Evolutionary conservation across 2,113 vertebrate species (phyloP), one percentile per base, ranked within the genome.

Genomic region (Scalopus aquaticus): DNA sequence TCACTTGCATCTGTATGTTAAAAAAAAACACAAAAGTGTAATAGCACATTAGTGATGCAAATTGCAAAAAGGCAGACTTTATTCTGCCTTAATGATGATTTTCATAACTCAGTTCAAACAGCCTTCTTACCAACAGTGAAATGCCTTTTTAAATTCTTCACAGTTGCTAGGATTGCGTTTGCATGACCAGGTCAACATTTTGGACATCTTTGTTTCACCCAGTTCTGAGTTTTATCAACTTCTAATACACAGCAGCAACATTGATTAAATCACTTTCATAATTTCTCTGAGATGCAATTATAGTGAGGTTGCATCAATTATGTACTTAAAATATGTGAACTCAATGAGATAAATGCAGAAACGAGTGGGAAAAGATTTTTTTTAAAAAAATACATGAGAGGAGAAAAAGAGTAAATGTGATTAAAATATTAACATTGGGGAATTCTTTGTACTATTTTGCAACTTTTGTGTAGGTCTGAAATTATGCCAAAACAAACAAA

Each of bases 41-140:
- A 97, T 86, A 95, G 92, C 90, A 92, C 85, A 93, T 97, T 96
- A 95, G 90, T 80, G 88, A 96, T 97, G 94, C 93, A 96, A 96
- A 97, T 96, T 92, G 85, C 80, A 88, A 69, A 95, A 91, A 95
- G 79, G 30, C 69, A 69, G 83, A 80, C 44, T 94, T 96, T 84
- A 70, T 91, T 92, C 95, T 90, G 56, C 9, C 56, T 93, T 97
- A 90, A 32, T 62, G 54, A 94, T 4, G 46, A 79, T 83, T 93
- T 95, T 84, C 42, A 58, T 87, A 91, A 84, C 84, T 96, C 88
- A 89, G 32, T 28, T 19, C 46, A 69, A 93, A 54, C 26, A 88
- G 26, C 56, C 65, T 78, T 80, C 49, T 94, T 82, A 67, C n/a
- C 32, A 79, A 32, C 9, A 84, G 51, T 22, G 20, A 95, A 82